A percentile compares a stretch with the other conserved stretches of the same genome.
Conservation (phyloP, 2,797 vertebrate genomes). For the Urocyon cinereoargenteus region DNA sequence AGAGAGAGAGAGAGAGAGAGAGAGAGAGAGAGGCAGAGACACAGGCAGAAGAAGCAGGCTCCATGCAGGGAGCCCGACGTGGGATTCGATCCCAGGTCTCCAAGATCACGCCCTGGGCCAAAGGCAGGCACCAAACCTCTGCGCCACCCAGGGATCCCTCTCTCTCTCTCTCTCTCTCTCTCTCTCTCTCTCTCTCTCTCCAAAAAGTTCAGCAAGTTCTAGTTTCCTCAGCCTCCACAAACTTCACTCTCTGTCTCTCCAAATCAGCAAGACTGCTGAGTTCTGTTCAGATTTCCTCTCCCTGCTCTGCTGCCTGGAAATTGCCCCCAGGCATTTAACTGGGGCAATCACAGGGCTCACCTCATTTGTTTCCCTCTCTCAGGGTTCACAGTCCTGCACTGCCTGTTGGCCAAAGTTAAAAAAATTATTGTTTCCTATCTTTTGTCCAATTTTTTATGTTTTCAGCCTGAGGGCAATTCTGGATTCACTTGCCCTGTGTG, state of each 20-base stretch:
- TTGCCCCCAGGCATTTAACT: no score
- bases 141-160: no score
- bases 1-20: no score
- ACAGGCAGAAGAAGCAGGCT: no score
- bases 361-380: not conserved
- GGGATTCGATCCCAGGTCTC: no score
- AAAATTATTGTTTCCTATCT: not conserved
- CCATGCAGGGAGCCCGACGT: no score
- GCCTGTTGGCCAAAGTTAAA: not conserved
- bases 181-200: not conserved
- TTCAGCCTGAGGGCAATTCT: not conserved
- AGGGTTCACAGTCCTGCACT: not conserved
- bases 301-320: not conserved
- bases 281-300: not conserved
- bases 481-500: not conserved
- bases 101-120: no score
- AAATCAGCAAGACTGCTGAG: not conserved
- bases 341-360: not conserved
- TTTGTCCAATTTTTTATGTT: not conserved
- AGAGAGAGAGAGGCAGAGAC: no score
- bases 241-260: not conserved
- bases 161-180: no score
- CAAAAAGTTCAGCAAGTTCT: not conserved
- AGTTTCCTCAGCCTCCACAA: not conserved
- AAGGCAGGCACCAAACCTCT: no score